Percentiles rank a stretch among this genome's conserved stretches.
Conservation (phyloP, 2,888 invertebrate species). For the Epirrhoe tristata region DNA sequence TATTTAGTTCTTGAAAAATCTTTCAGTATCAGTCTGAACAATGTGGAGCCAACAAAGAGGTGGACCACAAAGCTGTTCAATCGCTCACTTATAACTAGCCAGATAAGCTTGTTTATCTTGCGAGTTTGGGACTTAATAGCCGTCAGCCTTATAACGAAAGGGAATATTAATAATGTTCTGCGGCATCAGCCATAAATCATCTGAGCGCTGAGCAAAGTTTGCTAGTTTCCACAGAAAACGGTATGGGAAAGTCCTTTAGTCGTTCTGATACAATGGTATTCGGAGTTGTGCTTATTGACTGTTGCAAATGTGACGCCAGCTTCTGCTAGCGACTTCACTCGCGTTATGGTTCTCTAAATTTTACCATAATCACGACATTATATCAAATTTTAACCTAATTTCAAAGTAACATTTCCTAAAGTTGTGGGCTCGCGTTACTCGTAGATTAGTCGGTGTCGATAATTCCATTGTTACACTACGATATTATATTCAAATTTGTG, state of each 20-base stretch:
- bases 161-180: constrained; percentile 46
- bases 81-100: constrained; percentile 37
- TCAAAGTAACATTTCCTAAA: too few relatives aligned
- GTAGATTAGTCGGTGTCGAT: too few relatives aligned
- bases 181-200: constrained; percentile 48
- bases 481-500: too few relatives aligned
- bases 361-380: too few relatives aligned
- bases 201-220: constrained; percentile 48
- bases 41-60: constrained; percentile 15
- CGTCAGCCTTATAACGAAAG: constrained; percentile 43
- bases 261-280: too few relatives aligned
- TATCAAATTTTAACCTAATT: too few relatives aligned
- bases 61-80: constrained; percentile 32
- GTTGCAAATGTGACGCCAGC: too few relatives aligned
- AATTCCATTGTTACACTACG: too few relatives aligned
- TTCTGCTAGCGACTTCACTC: too few relatives aligned
- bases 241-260: not conserved
- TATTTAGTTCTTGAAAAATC: not conserved
- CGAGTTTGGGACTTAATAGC: constrained; percentile 47
- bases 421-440: too few relatives aligned
- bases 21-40: constrained; percentile 3
- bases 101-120: constrained; percentile 51
- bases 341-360: too few relatives aligned
- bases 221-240: constrained; percentile 20
- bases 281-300: too few relatives aligned